Base-by-base conservation (phyloP, 2,113 vertebrate genomes). In the Chamaetylas fuelleborni region DNA sequence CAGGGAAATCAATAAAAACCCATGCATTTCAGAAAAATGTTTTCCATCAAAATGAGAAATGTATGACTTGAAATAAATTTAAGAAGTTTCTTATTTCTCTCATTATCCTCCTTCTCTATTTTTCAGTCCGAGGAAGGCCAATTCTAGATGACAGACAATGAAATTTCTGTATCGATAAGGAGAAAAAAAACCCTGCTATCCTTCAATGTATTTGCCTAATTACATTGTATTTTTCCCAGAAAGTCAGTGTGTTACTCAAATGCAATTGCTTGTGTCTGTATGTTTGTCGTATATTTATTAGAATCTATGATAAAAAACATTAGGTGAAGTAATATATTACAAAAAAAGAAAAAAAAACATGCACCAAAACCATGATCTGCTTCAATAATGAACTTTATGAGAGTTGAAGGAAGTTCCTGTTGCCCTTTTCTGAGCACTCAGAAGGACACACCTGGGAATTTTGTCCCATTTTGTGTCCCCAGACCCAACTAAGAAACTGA, bases 1-100 rank as follows among this genome's bases (percentile, higher is more conserved):
- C 64, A 90, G 26, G 33, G 24, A 95, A 96, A 93, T 96, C 88
- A 71, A 96, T 95, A 61, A 91, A 50, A 94, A 45, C 29, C 14
- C 34, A 74, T 51, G 78, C 66, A 47, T 88, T 78, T 54, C 60
- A 83, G 34, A 88, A 93, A 77, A 95, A 47, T 18, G 31, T 81
- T 88, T 92, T 86, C 43, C 33, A 86, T 86, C 82, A 94, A 86
- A 92, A 90, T 51, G 31, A 88, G 72, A 90, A 97, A 81, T 48
- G 8, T 34, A 33, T 82, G 31, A 51, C 33, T 86, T 80, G 6
- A 69, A 88, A 89, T 78, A 78, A 90, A 73, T 74, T 60, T 60
- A 62, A 73, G 36, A 72, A 61, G 47, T 42, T 71, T 74, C 47
- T 85, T 80, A 65, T 80, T 93, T 77, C 33, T 80, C 82, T 87